Evolutionary conservation across 92 coral and sea anemone species (phyloP).

Genomic region (Siderastrea siderea): DNA sequence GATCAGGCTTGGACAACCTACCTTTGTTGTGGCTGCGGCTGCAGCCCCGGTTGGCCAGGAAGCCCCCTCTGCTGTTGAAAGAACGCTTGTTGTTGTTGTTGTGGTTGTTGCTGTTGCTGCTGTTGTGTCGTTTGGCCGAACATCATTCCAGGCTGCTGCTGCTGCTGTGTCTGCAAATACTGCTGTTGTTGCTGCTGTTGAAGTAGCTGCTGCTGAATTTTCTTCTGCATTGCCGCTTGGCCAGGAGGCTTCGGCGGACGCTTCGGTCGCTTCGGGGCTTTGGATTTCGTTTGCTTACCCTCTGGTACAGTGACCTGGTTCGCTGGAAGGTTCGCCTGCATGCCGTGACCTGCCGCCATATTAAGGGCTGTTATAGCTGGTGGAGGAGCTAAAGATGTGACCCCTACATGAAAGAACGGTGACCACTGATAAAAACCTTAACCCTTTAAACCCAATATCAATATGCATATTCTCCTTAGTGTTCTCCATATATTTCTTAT

Average conservation of each 20-base stretch:
- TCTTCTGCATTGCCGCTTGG: constrained; percentile 44
- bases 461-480: too few relatives aligned
- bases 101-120: constrained; percentile 39
- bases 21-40: constrained; percentile 47
- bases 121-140: constrained; percentile 61
- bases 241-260: constrained; percentile 51
- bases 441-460: too few relatives aligned
- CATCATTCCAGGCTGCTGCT: constrained; percentile 49
- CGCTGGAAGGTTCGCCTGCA: constrained; percentile 38
- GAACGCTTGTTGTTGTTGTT: constrained; percentile 20
- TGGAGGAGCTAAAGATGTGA: constrained; percentile 1
- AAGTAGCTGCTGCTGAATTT: constrained; percentile 36
- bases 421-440: background rate
- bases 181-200: constrained; percentile 80
- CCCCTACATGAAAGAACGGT: background rate
- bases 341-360: constrained; percentile 19
- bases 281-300: constrained; percentile 71
- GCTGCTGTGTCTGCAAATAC: constrained; percentile 49
- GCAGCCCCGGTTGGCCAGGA: constrained; percentile 36
- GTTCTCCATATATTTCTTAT: too few relatives aligned
- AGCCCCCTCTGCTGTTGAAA: constrained; percentile 45
- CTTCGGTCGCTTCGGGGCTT: constrained; percentile 55
- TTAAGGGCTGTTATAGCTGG: constrained; percentile 4
- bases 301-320: constrained; percentile 66
- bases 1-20: background rate